Evolutionary conservation across 2,888 invertebrate species (phyloP).

Genomic region (Nipponacmea schrenckii): DNA sequence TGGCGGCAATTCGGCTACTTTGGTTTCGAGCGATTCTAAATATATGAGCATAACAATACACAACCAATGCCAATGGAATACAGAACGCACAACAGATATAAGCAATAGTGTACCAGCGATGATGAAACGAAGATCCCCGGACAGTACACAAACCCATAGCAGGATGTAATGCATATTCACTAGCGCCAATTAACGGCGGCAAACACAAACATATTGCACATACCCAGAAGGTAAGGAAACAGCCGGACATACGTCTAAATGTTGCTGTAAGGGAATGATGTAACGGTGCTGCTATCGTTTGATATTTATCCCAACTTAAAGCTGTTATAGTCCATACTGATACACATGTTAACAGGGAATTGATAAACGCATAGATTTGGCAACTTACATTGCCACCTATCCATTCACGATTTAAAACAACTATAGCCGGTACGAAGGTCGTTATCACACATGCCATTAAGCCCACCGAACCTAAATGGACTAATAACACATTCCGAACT

Average conservation of each 20-base stretch:
- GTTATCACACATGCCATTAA: constrained; percentile 36
- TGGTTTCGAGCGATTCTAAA: constrained; percentile 58
- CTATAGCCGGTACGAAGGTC: constrained; percentile 39
- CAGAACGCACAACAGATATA: constrained; percentile 45
- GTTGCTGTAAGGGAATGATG: constrained; percentile 56
- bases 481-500: constrained; percentile 48
- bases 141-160: constrained; percentile 53
- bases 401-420: constrained; percentile 45
- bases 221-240: constrained; percentile 50
- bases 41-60: constrained; percentile 60
- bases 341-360: constrained; percentile 41
- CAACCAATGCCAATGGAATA: constrained; percentile 51
- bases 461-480: constrained; percentile 49
- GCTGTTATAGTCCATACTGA: constrained; percentile 55
- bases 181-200: constrained; percentile 52
- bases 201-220: constrained; percentile 43
- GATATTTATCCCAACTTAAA: constrained; percentile 61
- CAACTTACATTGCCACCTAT: constrained; percentile 43
- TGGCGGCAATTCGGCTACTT: constrained; percentile 59
- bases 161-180: constrained; percentile 43
- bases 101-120: constrained; percentile 45
- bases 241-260: constrained; percentile 46
- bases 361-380: constrained; percentile 45
- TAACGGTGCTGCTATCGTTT: constrained; percentile 56
- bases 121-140: constrained; percentile 36